A percentile compares a stretch with the other conserved stretches of the same genome.
These are phyloP conservation scores for Eristalis tenax DNA, from an alignment of 2,888 invertebrate species.

Conservation along the genomic window DNA sequence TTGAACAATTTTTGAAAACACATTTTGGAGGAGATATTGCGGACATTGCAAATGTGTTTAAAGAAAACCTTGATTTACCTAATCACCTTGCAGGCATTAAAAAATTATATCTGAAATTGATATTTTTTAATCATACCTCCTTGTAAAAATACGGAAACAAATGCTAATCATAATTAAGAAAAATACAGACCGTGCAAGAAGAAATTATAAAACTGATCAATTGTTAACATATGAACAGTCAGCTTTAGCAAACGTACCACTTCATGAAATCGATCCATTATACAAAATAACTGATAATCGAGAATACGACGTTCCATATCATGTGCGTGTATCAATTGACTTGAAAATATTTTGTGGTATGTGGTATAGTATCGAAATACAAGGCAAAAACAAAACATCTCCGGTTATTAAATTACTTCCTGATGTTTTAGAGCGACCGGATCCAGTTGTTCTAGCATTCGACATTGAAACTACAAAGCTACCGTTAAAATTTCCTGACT, in stretches of 20 bases:
- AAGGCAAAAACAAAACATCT: background rate
- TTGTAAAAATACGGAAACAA: constrained; percentile 93
- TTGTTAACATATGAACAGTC: constrained; percentile 88
- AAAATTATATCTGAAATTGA: constrained; percentile 93
- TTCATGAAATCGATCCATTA: constrained; percentile 87
- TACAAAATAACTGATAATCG: constrained; percentile 97
- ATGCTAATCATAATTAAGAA: constrained; percentile 91
- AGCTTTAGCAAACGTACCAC: background rate
- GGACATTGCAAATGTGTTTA: constrained; percentile 90
- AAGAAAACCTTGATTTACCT: constrained; percentile 98
- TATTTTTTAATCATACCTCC: constrained; percentile 93
- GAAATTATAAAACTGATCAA: constrained; percentile 91
- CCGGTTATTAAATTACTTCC: constrained; percentile 88
- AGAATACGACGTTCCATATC: constrained; percentile 99
- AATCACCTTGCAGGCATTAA: constrained; percentile 97
- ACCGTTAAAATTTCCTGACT: constrained; percentile 98
- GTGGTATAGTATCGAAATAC: constrained; percentile 93
- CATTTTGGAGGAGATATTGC: constrained; percentile 91
- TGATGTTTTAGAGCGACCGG: constrained; percentile 96
- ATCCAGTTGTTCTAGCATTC: constrained; percentile 96
- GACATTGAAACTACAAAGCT: constrained; percentile 99
- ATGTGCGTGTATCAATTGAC: constrained; percentile 97
- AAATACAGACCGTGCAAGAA: constrained; percentile 92
- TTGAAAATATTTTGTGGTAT: constrained; percentile 95
- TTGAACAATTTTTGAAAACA: constrained; percentile 93